Evolutionary conservation across 2,113 vertebrate genomes (phyloP), one percentile per base, ranked within the genome.

Genomic region (Alosa alosa): DNA sequence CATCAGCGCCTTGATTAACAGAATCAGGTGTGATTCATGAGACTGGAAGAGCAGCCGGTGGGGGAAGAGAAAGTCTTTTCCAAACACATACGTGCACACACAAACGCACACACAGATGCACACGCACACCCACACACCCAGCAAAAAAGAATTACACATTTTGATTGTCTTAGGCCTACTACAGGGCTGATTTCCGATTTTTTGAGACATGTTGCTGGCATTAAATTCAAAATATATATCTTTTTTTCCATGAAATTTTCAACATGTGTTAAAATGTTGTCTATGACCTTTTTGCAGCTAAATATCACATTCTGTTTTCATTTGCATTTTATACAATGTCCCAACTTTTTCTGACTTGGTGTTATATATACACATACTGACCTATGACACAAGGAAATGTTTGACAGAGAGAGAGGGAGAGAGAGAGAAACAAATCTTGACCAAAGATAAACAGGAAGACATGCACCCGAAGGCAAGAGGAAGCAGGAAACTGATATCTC

Each of bases 11-110:
- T 68, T 68, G n/a, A 68, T 68, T 25, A 68, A 31, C n/a, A 68
- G 64, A 68, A 68, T 68, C 64, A 68, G 64, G 64, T 68, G 64
- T 68, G 64, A 68, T 68, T 68, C n/a, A 68, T 31, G n/a, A 68
- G n/a, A 68, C 64, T 31, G n/a, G n/a, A 8, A 31, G 64, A 68
- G 57, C 17, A n/a, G 64, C 64, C 64, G 25, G 22, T 68, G 8
- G 64, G 41, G n/a, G 25, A 68, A 31, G 64, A 8, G n/a, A 57
- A 20, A 3, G 15, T 44, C 41, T 44, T n/a, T n/a, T 60, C 57
- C n/a, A 22, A 8, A n/a, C 5, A 1, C 22, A 25, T 20, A 64
- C 57, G n/a, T 20, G n/a, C n/a, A 2, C 25, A 68, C n/a, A 68
- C n/a, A 25, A n/a, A 41, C 39, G 81, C 25, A 81, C 25, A 83